Conservation (phyloP, 2,888 invertebrate genomes). For the Apamea crenata region DNA sequence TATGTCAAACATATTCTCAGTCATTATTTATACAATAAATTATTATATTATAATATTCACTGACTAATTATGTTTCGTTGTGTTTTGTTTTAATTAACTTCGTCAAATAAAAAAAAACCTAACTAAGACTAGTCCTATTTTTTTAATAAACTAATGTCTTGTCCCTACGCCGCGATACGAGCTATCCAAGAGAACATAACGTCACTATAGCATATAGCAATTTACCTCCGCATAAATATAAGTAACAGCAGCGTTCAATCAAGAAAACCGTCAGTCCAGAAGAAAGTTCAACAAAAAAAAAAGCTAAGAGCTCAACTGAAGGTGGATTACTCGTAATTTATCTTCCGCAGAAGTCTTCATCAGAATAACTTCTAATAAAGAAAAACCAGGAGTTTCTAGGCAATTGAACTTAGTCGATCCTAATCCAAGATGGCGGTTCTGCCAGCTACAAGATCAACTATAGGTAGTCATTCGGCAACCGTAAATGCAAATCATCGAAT, state of each 20-base stretch:
- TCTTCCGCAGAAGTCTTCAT: not conserved
- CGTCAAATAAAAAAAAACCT: not conserved
- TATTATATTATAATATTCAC: too few species aligned
- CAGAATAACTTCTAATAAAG: conserved; percentile 9
- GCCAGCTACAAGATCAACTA: not conserved
- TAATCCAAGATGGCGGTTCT: not conserved
- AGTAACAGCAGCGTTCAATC: conserved; percentile 10
- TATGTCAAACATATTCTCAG: not conserved
- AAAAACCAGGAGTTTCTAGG: not conserved
- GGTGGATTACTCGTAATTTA: conserved; percentile 14
- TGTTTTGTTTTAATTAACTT: not conserved
- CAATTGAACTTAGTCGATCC: not conserved
- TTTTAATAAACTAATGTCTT: not conserved
- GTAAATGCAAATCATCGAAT: conserved; percentile 48
- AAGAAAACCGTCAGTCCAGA: not conserved
- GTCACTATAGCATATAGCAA: not conserved
- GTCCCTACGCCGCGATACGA: not conserved
- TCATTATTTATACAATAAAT: not conserved
- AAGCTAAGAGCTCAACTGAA: not conserved
- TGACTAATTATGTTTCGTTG: not conserved
- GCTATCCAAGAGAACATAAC: not conserved
- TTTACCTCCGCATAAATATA: not conserved
- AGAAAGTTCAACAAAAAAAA: not conserved
- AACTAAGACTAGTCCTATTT: not conserved
- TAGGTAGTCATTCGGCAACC: conserved; percentile 3